Evolutionary conservation across 2,888 invertebrate species (phyloP), one percentile per base, ranked within the genome.

Genomic region (Halictus quadricinctus): DNA sequence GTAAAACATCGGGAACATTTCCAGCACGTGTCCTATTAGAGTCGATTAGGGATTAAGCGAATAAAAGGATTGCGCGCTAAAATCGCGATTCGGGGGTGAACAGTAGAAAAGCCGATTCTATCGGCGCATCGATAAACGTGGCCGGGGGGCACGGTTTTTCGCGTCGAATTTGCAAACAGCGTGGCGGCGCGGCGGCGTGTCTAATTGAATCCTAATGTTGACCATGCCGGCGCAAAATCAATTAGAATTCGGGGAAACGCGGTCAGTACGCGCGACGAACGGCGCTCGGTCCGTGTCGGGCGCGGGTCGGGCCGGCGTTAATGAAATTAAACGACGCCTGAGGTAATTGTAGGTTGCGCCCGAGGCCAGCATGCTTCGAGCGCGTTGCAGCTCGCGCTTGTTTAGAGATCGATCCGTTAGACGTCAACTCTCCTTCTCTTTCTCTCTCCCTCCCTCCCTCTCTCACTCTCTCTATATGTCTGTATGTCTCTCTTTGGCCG

Each of bases 281-380:
- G 75, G 64, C n/a, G 60, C n/a, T n/a, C 60, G 46, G 75, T 0
- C 18, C 18, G 29, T 36, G 29, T 29, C 60, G n/a, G 15, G 15
- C 29, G 6, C 50, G 15, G 7, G 18, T 41, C 64, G 21, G 10
- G 36, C 70, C 48, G 50, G 50, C 54, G 78, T 78, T 80, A 60
- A 88, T 81, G 80, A 81, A 88, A 87, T 88, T 88, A 84, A 88
- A 88, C 76, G 79, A 43, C 77, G 73, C 76, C 74, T 70, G 72
- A 79, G 84, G 75, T 83, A 82, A 78, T 88, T 78, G 82, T 76
- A 79, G 73, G 74, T n/a, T 72, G 80, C 29, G 76, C 50, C 73
- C 50, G 50, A 48, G 48, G 29, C 66, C 36, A 36, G 41, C 41
- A 8, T 69, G 18, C 66, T 21, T n/a, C 69, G 69, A 12, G 12